Evolutionary conservation across 2,797 vertebrate species (phyloP), one percentile per base, ranked within the genome.

Genomic region (Cichlasoma orientale): DNA sequence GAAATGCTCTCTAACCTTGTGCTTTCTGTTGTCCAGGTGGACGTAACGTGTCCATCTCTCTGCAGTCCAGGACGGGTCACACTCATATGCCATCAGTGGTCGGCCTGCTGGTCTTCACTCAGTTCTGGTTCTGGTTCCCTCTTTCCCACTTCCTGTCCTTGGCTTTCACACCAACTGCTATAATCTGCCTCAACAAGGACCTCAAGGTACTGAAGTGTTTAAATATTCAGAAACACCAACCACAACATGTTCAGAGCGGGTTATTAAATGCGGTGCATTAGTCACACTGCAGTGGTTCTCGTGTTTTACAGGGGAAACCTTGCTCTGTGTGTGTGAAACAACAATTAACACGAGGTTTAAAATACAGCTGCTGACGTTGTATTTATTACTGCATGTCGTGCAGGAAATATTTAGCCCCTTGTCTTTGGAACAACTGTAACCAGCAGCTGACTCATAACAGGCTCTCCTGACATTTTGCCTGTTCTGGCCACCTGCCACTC

Each of bases 51-150:
- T 98, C 97, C 66, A 99, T 99, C 95, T 99, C 97, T 1, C 96
- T 99, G 87, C 98, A 99, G 96, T 99, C 98, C 0, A 96, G 98
- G 85, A 99, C 98, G 0, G 98, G 98, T 44, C 98, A 99, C 88
- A 99, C 98, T 50, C 98, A 99, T 92, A 99, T 99, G 98, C 98
- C 98, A 1, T 98, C 98, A 0, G 96, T 99, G 87, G 98, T 99
- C 25, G 98, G 98, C 8, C 96, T 99, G 80, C 94, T 99, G 88
- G 98, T 99, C 91, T 99, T 99, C 89, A 99, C 98, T 57, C 98
- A 99, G 95, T 99, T 99, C 95, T 99, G 98, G 98, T 99, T 99
- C 93, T 99, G 98, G 98, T 99, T 99, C 91, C 98, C 98, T 2
- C 95, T 99, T 66, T 99, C 98, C 36, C 98, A 99, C 90, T 99